These are phyloP conservation scores for Chionis minor DNA, from an alignment of 2,113 vertebrate species.

Conservation along the genomic window DNA sequence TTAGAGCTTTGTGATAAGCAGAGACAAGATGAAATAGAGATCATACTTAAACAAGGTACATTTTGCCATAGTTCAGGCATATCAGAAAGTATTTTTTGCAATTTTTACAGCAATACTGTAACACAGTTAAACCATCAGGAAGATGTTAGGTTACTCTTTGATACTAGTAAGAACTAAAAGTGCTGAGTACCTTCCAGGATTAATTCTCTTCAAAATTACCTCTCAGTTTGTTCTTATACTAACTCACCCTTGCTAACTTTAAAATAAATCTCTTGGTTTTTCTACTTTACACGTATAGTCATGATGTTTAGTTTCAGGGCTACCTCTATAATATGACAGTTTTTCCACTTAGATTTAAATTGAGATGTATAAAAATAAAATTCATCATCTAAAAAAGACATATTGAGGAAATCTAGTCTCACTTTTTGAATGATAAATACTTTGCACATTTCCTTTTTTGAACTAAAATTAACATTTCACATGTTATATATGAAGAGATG, in stretches of 20 bases:
- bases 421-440: background rate
- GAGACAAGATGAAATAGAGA: constrained; percentile 13
- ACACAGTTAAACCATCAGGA: background rate
- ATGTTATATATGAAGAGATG: background rate
- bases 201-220: background rate
- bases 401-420: background rate
- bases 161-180: background rate
- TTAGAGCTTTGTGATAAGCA: background rate
- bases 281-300: background rate
- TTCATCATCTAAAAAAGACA: background rate
- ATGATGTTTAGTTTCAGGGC: background rate
- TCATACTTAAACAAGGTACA: background rate
- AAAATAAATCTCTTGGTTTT: background rate
- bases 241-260: background rate
- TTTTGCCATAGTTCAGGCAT: background rate
- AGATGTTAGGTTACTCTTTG: background rate
- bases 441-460: background rate
- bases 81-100: constrained; percentile 25
- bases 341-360: background rate
- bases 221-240: background rate
- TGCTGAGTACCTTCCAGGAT: background rate
- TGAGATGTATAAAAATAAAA: background rate
- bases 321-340: background rate
- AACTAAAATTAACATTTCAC: background rate
- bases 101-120: background rate